Conservation (phyloP, 2,888 invertebrate species). For the Oscheius myriophilus region DNA sequence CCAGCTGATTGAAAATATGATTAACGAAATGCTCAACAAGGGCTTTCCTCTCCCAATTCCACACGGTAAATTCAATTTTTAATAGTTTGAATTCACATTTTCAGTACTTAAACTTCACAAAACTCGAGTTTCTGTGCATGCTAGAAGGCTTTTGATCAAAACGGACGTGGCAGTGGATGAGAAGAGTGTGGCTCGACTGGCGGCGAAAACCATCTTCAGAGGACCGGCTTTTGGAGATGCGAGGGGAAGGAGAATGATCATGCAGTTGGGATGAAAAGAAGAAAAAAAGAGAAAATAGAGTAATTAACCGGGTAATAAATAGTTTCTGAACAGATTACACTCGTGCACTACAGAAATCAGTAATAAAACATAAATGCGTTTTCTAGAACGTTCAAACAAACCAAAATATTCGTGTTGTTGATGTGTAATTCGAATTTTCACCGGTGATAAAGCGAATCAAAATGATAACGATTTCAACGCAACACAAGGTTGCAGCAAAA, state of each 20-base stretch:
- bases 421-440: too few species aligned
- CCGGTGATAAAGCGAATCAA: too few species aligned
- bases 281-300: too few species aligned
- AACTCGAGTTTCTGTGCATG: conserved; percentile 43
- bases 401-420: too few species aligned
- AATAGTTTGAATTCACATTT: conserved; percentile 9
- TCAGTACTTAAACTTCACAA: conserved; percentile 54
- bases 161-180: conserved; percentile 56
- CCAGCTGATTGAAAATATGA: conserved; percentile 48
- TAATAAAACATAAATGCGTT: too few species aligned
- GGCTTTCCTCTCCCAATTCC: conserved; percentile 56
- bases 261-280: too few species aligned
- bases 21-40: conserved; percentile 50
- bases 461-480: too few species aligned
- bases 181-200: conserved; percentile 40
- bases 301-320: too few species aligned
- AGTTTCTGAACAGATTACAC: too few species aligned
- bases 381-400: too few species aligned
- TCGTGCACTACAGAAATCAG: too few species aligned
- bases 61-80: conserved; percentile 28
- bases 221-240: conserved; percentile 22
- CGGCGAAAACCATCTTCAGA: conserved; percentile 49
- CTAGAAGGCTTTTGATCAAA: conserved; percentile 48
- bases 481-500: too few species aligned
- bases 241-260: neutral